Conservation (phyloP, 2,888 invertebrate species). For the Strigamia maritima region DNA sequence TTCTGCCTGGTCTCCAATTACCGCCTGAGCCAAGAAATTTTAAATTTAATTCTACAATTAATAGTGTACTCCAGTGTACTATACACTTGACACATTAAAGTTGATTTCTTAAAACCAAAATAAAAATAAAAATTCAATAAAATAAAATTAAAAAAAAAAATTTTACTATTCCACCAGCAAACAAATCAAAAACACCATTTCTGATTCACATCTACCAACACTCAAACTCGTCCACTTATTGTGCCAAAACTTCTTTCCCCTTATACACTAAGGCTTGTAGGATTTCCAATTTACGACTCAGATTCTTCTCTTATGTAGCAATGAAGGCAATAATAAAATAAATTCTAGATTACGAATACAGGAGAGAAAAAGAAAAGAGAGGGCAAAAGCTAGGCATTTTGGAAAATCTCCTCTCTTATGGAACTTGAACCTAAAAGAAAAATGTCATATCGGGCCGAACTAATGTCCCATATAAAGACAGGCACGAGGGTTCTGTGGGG, state of each 20-base stretch:
- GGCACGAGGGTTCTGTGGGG: not conserved
- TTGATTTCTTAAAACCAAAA: too few relatives aligned
- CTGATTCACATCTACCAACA: not conserved
- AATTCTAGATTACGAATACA: slow-evolving; percentile 23
- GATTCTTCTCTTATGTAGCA: slow-evolving; percentile 11
- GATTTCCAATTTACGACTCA: slow-evolving; percentile 23
- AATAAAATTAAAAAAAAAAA: too few relatives aligned
- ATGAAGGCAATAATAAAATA: slow-evolving; percentile 23
- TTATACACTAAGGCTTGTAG: not conserved
- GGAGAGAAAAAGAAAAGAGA: slow-evolving; percentile 13
- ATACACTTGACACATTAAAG: too few relatives aligned
- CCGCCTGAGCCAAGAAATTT: too few relatives aligned
- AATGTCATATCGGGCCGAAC: slow-evolving; percentile 23
- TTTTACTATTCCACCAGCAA: not conserved
- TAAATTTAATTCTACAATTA: too few relatives aligned
- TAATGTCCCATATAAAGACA: slow-evolving; percentile 22
- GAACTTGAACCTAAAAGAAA: not conserved
- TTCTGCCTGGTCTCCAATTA: too few relatives aligned
- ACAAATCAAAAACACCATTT: not conserved
- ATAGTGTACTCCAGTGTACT: too few relatives aligned
- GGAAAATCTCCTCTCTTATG: slow-evolving; percentile 20
- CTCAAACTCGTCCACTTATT: not conserved
- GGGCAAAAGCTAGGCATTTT: slow-evolving; percentile 19
- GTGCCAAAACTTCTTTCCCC: not conserved
- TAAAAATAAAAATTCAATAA: too few relatives aligned